Base-by-base conservation (phyloP, 2,888 invertebrate species). In the Eudemis profundana region DNA sequence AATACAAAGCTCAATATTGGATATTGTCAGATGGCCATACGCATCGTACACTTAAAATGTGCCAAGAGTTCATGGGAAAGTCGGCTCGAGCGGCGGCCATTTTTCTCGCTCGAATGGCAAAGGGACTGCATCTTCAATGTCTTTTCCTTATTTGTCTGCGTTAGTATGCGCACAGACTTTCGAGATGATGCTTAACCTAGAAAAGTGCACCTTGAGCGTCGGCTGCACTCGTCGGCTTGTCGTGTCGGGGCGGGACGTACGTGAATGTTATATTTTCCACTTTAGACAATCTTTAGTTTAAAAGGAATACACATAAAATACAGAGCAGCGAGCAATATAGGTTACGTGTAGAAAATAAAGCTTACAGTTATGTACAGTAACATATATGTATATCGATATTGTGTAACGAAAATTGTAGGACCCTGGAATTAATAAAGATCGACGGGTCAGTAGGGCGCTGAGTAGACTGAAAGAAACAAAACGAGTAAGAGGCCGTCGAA, bases 151-250 rank as follows among this genome's bases (percentile, higher is more conserved):
- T 83, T 78, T 79, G 81, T 78, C 72, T 72, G 69, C 72, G 75
- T 75, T 75, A 77, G 74, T 80, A 81, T 82, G 80, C 81, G 78
- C 73, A 73, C 73, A 77, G 74, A 78, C 83, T 84, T 83, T 85
- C 79, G 69, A 82, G 81, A 78, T 79, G 79, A 78, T 74, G 76
- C 79, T 80, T 82, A 83, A 81, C 82, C 84, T 82, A 82, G 78
- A 80, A 80, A 80, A 75, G 72, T 46, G 54, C 60, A 64, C 63
- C 70, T 72, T 63, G 62, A 65, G 71, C 69, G 73, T 69, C 72
- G 72, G 71, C 73, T 70, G 33, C 33, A 33, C 33, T 33, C 33
- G 3, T 7, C 33, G 33, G 33, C 27, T 33, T 42, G 44, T 17
- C n/a, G n/a, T n/a, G n/a, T n/a, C n/a, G n/a, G n/a, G n/a, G n/a